Evolutionary conservation across 2,113 vertebrate genomes (phyloP), one percentile per base, ranked within the genome.

Genomic region (Xiphias gladius): DNA sequence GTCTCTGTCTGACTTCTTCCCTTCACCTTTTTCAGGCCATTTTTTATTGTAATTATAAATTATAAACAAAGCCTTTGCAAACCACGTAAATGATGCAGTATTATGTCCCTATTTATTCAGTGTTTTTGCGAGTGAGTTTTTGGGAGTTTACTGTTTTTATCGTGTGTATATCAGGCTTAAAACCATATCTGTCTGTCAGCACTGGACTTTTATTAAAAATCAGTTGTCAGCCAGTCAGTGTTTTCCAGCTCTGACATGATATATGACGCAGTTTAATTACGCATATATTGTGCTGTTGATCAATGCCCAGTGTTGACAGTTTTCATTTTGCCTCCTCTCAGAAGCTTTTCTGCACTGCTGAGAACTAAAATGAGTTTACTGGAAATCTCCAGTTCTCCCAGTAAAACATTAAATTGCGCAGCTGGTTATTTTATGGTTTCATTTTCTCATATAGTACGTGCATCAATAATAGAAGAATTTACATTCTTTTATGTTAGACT

Each of bases 261-360:
- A 89, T 81, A 63, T 19, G 65, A 67, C 22, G 41, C 43, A 22
- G n/a, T 85, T 85, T 91, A 71, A 90, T 89, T 73, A 67, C 32
- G 2, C 30, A 3, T 24, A 43, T 57, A 73, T 79, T 89, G 59
- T 43, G 54, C 73, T 22, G n/a, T 24, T 80, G 68, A 86, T 78
- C 69, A 26, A 65, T 77, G 74, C 82, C 28, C 52, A 28, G 74
- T 48, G 58, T 10, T 65, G 75, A 64, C 67, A 35, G 55, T 63
- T 91, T 86, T 72, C 58, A 86, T 86, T 72, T 71, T 54, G 14
- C 7, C 22, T 26, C 63, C 59, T 63, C 43, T 62, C 54, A 20
- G 26, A 64, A 32, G 73, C 59, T 37, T 63, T 58, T 50, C 75
- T 2, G 5, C 20, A 6, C 19, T 2, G 20, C 16, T 32, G 11